Conservation (phyloP, 2,797 vertebrate genomes). For the Numenius phaeopus region DNA sequence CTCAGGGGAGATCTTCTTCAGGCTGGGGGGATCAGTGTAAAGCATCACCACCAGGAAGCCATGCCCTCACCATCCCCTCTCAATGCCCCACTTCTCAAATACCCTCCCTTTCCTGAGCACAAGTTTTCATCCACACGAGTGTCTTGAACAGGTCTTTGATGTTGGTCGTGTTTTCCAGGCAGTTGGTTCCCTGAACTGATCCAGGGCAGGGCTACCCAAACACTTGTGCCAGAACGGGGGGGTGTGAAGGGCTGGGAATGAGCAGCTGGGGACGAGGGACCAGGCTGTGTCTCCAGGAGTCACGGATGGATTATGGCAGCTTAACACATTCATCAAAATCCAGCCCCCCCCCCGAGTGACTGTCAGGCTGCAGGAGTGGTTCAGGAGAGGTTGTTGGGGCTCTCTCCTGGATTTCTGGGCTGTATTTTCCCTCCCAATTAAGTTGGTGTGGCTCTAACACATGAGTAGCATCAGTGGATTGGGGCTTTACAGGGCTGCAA, state of each 20-base stretch:
- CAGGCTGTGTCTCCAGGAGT: not conserved
- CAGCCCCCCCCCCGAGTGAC: rapidly evolving
- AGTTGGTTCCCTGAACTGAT: not conserved
- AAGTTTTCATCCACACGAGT: not conserved
- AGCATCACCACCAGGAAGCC: not conserved
- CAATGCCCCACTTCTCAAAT: not conserved
- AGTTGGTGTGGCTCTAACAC: not conserved
- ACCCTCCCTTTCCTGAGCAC: not conserved
- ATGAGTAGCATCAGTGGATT: rapidly evolving
- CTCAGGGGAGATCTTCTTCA: not conserved
- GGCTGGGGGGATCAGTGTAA: not conserved
- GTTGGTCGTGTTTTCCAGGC: not conserved
- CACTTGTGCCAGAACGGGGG: not conserved
- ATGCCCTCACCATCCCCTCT: not conserved
- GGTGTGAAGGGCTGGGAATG: conserved; percentile 25
- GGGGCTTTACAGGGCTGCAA: not conserved
- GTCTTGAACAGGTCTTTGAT: not conserved
- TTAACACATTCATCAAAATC: not conserved
- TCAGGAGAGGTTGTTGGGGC: not conserved
- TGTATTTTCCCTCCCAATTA: not conserved
- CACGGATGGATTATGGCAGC: not conserved
- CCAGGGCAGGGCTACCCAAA: not conserved
- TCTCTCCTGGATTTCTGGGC: not conserved
- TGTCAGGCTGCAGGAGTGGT: not conserved
- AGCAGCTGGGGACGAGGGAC: not conserved